These are phyloP conservation scores for Chloroceryle inda DNA, from an alignment of 2,797 vertebrate species.

Conservation along the genomic window DNA sequence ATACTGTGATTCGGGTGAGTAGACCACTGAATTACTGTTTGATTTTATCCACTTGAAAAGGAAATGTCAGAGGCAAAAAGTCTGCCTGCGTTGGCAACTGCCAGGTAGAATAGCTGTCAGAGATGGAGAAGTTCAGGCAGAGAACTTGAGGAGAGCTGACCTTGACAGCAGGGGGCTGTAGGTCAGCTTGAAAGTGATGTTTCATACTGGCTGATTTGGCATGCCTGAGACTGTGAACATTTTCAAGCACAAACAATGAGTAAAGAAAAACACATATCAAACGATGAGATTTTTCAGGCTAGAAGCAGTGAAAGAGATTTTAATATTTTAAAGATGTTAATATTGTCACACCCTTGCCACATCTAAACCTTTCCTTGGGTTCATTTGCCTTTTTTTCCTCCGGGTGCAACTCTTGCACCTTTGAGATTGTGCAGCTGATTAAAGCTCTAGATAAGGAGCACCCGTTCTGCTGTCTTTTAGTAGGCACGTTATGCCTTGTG, in stretches of 20 bases:
- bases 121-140: background rate
- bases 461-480: background rate
- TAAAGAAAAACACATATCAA: background rate
- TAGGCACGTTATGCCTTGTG: background rate
- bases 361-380: background rate
- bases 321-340: too few species aligned
- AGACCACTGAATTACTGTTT: background rate
- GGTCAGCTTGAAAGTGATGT: background rate
- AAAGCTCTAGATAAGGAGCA: background rate
- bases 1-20: background rate
- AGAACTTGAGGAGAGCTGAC: background rate
- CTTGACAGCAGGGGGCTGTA: background rate
- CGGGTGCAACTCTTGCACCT: background rate
- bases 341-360: background rate
- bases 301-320: background rate
- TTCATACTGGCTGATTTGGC: background rate
- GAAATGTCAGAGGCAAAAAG: background rate
- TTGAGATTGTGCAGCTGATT: background rate
- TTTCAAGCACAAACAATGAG: background rate
- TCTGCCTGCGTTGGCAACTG: background rate
- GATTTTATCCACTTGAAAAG: background rate
- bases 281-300: background rate
- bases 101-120: background rate
- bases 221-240: background rate
- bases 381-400: background rate